Evolutionary conservation across 2,888 invertebrate species (phyloP).

Genomic region (Tenthredo scrophulariae): DNA sequence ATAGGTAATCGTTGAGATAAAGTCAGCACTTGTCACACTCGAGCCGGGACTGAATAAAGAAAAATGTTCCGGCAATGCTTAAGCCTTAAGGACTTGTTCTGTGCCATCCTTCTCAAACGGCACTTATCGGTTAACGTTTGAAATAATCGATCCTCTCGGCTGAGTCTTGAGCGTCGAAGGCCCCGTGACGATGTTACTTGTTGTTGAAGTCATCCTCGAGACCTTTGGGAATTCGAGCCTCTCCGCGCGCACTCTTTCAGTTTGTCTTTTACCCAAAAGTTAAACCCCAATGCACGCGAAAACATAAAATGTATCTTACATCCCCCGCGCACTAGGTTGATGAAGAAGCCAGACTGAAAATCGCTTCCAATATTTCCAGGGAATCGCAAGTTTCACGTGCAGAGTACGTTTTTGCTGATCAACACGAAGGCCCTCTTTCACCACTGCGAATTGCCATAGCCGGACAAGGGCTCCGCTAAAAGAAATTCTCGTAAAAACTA

Average conservation of each 20-base stretch:
- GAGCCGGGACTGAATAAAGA: slow-evolving; percentile 10
- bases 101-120: slow-evolving; percentile 35
- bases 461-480: slow-evolving; percentile 10
- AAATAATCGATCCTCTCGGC: slow-evolving; percentile 45
- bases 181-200: slow-evolving; percentile 27
- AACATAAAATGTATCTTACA: neutral
- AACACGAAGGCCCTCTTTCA: neutral
- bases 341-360: neutral
- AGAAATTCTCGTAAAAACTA: slow-evolving; percentile 34
- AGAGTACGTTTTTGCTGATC: slow-evolving; percentile 25
- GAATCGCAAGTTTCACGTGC: slow-evolving; percentile 1
- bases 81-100: slow-evolving; percentile 31
- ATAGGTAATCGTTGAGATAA: slow-evolving; percentile 41
- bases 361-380: neutral
- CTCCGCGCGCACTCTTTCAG: slow-evolving; percentile 17
- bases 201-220: slow-evolving; percentile 35
- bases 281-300: neutral
- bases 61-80: slow-evolving; percentile 36
- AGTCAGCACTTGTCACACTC: slow-evolving; percentile 11
- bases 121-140: slow-evolving; percentile 46
- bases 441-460: slow-evolving; percentile 14
- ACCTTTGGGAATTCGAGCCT: slow-evolving; percentile 34
- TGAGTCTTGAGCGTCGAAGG: slow-evolving; percentile 24
- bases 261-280: neutral
- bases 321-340: neutral